phyloP scores from a whole-genome alignment of 23 tunicate species.

The Phallusia fumigata region DNA sequence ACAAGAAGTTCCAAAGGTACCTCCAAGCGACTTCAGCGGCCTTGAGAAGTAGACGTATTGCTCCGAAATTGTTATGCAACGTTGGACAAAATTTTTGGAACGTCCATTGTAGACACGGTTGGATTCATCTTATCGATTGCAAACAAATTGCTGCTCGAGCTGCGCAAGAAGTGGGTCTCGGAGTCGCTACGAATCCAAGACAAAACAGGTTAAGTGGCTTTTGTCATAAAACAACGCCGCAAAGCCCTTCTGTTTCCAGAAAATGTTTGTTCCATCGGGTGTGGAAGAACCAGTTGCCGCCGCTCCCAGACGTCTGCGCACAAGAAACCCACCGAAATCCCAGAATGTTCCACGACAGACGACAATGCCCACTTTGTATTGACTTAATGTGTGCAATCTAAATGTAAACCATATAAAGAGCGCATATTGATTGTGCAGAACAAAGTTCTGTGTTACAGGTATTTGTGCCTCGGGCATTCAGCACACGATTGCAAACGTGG shows the following conservation, averaged over 20 bases:
- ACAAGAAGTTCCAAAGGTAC: not conserved
- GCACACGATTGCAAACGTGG: no score
- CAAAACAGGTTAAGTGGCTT: constrained; percentile 7
- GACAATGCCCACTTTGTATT: no score
- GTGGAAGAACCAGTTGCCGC: not conserved
- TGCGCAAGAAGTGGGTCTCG: constrained; percentile 13
- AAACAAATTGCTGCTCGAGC: not conserved
- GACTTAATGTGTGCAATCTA: no score
- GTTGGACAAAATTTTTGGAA: not conserved
- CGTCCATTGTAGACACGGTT: constrained; percentile 6
- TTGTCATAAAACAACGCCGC: constrained; percentile 9
- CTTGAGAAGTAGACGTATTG: constrained; percentile 16
- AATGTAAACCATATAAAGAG: no score
- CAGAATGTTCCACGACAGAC: no score
- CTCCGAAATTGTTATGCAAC: constrained; percentile 5
- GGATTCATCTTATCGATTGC: constrained; percentile 13
- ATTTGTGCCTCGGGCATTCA: no score
- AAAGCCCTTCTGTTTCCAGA: constrained; percentile 1
- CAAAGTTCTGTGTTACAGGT: no score
- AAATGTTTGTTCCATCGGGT: not conserved
- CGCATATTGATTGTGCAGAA: no score
- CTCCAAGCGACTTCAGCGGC: constrained; percentile 13
- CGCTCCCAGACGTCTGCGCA: not conserved
- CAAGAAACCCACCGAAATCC: no score
- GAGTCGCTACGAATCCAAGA: not conserved